Percentiles rank a stretch among this genome's conserved stretches.
Conservation (phyloP, 1,140 invertebrate genomes). For the Palaemon carinicauda region DNA sequence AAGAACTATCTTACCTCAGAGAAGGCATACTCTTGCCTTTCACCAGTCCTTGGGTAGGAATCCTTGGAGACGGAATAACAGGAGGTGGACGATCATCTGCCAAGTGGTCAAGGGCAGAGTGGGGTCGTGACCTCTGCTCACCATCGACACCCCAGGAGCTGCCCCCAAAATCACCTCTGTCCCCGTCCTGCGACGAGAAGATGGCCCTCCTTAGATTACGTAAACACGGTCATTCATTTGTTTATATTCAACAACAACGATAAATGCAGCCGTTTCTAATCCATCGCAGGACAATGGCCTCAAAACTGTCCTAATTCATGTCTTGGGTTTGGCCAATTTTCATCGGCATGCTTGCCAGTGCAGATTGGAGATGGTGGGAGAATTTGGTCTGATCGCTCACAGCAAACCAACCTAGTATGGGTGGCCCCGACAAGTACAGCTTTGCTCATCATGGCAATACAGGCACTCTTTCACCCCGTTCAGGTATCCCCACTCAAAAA, state of each 20-base stretch:
- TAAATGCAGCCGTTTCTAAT: too few relatives aligned
- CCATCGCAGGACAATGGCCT: too few relatives aligned
- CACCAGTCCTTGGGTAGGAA: slow-evolving; percentile 68
- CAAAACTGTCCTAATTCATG: too few relatives aligned
- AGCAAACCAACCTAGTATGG: too few relatives aligned
- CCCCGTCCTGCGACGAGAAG: neutral
- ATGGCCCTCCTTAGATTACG: neutral
- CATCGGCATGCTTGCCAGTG: neutral
- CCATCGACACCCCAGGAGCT: slow-evolving; percentile 58
- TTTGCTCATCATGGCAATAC: too few relatives aligned
- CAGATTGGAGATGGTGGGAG: too few relatives aligned
- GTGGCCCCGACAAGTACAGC: too few relatives aligned
- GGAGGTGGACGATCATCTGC: slow-evolving; percentile 65
- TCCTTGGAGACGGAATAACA: slow-evolving; percentile 27
- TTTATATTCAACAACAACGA: too few relatives aligned
- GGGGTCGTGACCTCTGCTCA: slow-evolving; percentile 68
- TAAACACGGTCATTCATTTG: neutral
- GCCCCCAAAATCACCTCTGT: slow-evolving; percentile 47
- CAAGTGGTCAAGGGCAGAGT: slow-evolving; percentile 72
- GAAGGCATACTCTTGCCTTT: slow-evolving; percentile 96
- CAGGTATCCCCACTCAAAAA: too few relatives aligned
- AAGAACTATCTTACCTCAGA: slow-evolving; percentile 75
- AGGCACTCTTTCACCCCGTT: too few relatives aligned
- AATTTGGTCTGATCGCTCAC: too few relatives aligned
- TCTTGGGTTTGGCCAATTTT: too few relatives aligned